phyloP scores from a whole-genome alignment of 2,113 vertebrate species.

The Gila orcuttii region DNA sequence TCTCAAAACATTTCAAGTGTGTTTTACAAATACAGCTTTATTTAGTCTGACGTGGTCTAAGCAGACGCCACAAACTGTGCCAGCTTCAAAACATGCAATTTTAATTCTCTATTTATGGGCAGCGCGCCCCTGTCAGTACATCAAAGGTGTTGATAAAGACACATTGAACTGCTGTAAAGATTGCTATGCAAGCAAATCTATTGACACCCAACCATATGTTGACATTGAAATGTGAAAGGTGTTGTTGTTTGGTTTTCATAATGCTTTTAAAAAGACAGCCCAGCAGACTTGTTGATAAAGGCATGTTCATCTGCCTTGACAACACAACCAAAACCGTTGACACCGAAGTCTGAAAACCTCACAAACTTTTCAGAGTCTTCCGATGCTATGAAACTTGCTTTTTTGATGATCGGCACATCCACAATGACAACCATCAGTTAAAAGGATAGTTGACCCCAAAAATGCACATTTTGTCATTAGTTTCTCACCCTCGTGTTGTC shows the following conservation, averaged over 20 bases:
- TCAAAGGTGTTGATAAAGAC: slow-evolving; percentile 1
- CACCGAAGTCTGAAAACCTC: neutral
- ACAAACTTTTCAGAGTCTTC: too few relatives aligned
- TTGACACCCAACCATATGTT: neutral
- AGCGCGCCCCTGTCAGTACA: neutral
- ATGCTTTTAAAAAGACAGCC: neutral
- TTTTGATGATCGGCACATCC: neutral
- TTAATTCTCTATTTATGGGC: neutral
- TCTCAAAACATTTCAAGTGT: slow-evolving; percentile 13
- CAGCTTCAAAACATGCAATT: neutral
- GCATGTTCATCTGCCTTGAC: neutral
- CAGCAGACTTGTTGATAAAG: neutral
- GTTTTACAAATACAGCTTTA: slow-evolving; percentile 16
- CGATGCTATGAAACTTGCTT: neutral
- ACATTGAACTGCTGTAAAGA: neutral
- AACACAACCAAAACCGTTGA: neutral
- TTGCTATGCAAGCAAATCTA: neutral
- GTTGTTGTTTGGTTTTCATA: neutral
- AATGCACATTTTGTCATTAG: neutral
- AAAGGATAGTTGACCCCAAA: neutral
- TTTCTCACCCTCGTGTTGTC: neutral
- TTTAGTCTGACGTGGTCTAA: neutral
- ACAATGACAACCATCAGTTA: neutral
- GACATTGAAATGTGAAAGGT: slow-evolving; percentile 1
- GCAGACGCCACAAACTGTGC: slow-evolving; percentile 10